Evolutionary conservation across 2,113 vertebrate species (phyloP).

Genomic region (Psittacula cyanocephala): DNA sequence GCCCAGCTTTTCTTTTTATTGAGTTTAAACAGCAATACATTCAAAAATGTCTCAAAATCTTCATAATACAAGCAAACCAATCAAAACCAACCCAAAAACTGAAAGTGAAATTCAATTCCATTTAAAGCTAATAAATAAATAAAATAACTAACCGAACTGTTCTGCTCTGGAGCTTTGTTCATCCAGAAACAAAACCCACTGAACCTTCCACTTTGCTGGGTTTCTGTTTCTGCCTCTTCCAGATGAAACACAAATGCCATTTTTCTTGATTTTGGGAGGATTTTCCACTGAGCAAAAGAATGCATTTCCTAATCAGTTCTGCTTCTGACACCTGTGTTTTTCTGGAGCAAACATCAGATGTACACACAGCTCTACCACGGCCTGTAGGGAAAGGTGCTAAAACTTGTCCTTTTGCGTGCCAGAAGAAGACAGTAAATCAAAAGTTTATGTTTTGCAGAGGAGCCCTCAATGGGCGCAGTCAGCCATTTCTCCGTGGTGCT

Average conservation of each 20-base stretch:
- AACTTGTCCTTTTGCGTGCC: background rate
- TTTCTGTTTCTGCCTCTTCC: background rate
- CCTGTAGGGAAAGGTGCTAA: background rate
- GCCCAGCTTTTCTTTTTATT: background rate
- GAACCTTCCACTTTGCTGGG: fast-evolving
- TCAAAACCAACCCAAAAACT: background rate
- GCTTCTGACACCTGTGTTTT: background rate
- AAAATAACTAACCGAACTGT: background rate
- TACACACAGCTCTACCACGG: background rate
- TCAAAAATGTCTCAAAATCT: background rate
- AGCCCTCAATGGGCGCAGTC: fast-evolving
- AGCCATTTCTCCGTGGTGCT: background rate
- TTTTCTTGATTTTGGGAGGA: background rate
- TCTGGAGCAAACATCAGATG: fast-evolving
- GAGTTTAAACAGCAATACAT: background rate
- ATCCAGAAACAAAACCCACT: background rate
- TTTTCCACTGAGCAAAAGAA: background rate
- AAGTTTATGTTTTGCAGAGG: background rate
- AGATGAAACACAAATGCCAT: background rate
- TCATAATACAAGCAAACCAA: background rate
- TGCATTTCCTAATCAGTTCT: background rate
- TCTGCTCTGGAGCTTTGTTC: background rate
- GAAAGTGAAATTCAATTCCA: background rate
- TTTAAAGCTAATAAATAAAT: background rate
- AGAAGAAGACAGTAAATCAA: background rate